Percentiles rank a stretch among this genome's conserved stretches.
These are phyloP conservation scores for Epinephelus cyanopodus DNA, from an alignment of 2,113 vertebrate genomes.

Conservation along the genomic window DNA sequence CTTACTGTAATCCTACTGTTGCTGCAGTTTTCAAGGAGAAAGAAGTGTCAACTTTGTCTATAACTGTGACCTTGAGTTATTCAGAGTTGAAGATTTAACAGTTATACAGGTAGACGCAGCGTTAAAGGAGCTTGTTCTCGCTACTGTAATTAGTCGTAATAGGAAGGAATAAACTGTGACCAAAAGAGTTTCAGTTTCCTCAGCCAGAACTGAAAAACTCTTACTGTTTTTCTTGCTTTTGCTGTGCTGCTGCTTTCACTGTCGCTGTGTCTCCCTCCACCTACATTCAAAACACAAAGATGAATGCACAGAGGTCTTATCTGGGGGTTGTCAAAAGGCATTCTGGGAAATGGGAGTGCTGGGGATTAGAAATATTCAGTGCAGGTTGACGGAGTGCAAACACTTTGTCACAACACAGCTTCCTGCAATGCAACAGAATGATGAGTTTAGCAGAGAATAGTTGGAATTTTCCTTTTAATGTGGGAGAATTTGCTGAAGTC, in stretches of 20 bases:
- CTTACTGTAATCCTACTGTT: neutral
- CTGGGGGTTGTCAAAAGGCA: neutral
- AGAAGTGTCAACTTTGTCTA: neutral
- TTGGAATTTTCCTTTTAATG: slow-evolving; percentile 53
- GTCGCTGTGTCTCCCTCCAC: slow-evolving; percentile 7
- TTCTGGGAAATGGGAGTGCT: slow-evolving; percentile 5
- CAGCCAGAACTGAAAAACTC: slow-evolving; percentile 23
- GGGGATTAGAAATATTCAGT: neutral
- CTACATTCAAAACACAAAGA: slow-evolving; percentile 15
- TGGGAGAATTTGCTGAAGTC: slow-evolving; percentile 64
- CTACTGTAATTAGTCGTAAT: neutral
- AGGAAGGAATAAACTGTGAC: neutral
- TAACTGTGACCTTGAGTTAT: slow-evolving; percentile 5
- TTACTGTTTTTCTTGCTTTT: slow-evolving; percentile 8
- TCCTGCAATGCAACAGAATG: neutral
- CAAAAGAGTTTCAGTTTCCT: neutral
- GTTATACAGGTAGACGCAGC: neutral
- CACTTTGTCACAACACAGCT: neutral
- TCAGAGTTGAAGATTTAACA: neutral
- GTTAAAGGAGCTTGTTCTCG: neutral
- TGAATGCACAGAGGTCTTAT: neutral
- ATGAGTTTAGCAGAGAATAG: slow-evolving; percentile 23
- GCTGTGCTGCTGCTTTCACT: neutral
- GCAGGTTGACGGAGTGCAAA: neutral
- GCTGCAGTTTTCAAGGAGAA: slow-evolving; percentile 7